phyloP scores from a whole-genome alignment of 2,113 vertebrate genomes.

The Nesogale talazaci region DNA sequence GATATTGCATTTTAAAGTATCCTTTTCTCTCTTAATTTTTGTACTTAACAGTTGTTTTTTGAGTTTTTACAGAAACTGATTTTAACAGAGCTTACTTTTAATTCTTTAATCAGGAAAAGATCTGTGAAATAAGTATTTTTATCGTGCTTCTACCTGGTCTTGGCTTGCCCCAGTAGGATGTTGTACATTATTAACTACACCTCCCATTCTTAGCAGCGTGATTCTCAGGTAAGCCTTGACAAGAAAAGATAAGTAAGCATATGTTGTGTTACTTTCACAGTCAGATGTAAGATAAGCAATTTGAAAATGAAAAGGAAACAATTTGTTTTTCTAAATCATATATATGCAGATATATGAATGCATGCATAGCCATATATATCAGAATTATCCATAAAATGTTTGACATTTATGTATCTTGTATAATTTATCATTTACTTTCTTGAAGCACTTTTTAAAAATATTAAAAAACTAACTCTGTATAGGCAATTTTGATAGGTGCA shows the following conservation, averaged over 20 bases:
- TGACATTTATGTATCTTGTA: not conserved
- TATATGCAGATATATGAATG: not conserved
- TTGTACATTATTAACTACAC: not conserved
- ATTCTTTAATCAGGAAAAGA: conserved; percentile 4
- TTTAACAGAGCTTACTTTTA: conserved; percentile 39
- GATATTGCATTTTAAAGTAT: not conserved
- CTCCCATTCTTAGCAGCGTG: not conserved
- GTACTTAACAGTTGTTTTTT: not conserved
- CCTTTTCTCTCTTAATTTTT: not conserved
- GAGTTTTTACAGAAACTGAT: not conserved
- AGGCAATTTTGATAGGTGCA: conserved; percentile 1
- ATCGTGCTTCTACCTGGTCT: not conserved
- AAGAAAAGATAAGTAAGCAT: conserved; percentile 30
- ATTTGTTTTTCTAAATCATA: conserved; percentile 30
- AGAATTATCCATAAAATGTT: not conserved
- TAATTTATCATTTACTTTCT: not conserved
- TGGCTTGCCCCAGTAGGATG: not conserved
- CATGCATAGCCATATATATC: not conserved
- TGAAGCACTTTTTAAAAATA: not conserved
- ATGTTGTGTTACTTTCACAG: not conserved
- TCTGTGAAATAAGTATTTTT: conserved; percentile 31
- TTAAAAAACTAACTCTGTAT: not conserved
- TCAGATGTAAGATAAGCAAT: not conserved
- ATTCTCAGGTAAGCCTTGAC: conserved; percentile 44
- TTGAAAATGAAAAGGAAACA: conserved; percentile 40